Evolutionary conservation across 1,140 invertebrate genomes (phyloP), one percentile per base, ranked within the genome.

Genomic region (Epicauta chinensis): DNA sequence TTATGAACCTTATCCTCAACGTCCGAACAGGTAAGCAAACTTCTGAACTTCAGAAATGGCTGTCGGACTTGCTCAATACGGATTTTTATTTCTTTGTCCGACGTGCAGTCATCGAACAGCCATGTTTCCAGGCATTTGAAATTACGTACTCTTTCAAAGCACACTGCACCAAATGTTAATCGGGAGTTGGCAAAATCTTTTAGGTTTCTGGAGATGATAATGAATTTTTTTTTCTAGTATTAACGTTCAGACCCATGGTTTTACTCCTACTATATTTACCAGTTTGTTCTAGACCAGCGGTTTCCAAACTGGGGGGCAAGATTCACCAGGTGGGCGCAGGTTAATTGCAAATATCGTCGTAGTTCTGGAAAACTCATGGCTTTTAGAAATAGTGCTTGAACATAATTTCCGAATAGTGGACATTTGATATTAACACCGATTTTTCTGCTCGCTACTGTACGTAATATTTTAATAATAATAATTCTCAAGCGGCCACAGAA

Each of bases 51-150:
- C 13, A 42, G 3, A 23, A 51, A 51, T 14, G 37, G 11, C 1
- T 29, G 3, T 34, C 48, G 7, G 14, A 38, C 38, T 3, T 3
- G 3, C 17, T 51, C 48, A 6, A 51, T 51, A 2, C 48, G 23
- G 11, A 16, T 6, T 52, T 43, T 44, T 2, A 52, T 45, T 45
- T 44, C 41, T 11, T 15, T 16, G 9, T 52, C 50, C 3, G 50
- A 35, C 14, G 30, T 17, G 16, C 30, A 43, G 13, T 44, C 16
- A 14, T 52, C 14, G 30, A 2, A 36, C 5, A 52, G 31, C 50
- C 50, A 52, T 2, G 15, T 23, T 2, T 41, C 50, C 2, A 45
- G 17, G 11, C 45, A 52, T 52, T 51, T 51, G 17, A 51, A 42
- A 42, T 32, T 51, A 15, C 30, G 6, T 16, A 44, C 40, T 36